phyloP scores from a whole-genome alignment of 2,113 vertebrate genomes.

The Recurvirostra avosetta region DNA sequence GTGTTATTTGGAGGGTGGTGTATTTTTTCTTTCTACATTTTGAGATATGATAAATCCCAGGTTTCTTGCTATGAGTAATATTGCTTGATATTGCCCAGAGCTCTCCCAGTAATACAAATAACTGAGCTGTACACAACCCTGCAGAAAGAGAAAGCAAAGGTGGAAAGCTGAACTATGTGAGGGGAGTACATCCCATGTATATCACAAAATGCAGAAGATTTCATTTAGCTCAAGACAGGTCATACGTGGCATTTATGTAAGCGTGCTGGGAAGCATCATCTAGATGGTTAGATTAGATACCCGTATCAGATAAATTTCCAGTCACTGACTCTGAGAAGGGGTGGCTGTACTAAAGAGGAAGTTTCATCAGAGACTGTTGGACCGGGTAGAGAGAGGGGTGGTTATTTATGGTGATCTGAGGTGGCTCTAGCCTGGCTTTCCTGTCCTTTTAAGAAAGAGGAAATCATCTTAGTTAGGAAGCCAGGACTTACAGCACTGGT shows the following conservation, averaged over 20 bases:
- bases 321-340: background rate
- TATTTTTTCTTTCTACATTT: background rate
- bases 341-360: background rate
- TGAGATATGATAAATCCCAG: background rate
- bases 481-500: background rate
- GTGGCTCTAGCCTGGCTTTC: background rate
- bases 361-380: background rate
- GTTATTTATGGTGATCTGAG: background rate
- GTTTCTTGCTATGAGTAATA: background rate
- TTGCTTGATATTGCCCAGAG: background rate
- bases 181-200: background rate
- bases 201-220: background rate
- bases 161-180: background rate
- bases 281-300: background rate
- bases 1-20: background rate
- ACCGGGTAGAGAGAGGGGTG: rapidly evolving
- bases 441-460: background rate
- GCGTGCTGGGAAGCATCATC: background rate
- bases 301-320: background rate
- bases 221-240: background rate
- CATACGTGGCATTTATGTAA: background rate
- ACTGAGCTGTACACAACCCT: background rate
- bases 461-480: background rate
- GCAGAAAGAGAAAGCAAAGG: background rate
- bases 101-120: background rate